phyloP scores from a whole-genome alignment of 2,888 invertebrate genomes.

The Oligia fasciuncula region DNA sequence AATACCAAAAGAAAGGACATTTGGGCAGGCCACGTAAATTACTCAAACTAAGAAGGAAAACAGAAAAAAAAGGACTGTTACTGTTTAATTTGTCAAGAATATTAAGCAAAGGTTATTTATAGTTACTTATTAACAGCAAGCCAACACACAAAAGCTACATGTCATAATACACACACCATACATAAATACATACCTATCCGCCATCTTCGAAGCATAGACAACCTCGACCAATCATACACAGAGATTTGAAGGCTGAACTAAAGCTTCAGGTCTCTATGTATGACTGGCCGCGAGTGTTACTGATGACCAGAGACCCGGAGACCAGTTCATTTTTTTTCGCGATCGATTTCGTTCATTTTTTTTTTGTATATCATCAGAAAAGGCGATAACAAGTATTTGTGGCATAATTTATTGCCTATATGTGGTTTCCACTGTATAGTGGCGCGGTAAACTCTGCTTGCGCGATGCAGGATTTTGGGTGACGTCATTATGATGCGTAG shows the following conservation, averaged over 20 bases:
- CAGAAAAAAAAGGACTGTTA: no score
- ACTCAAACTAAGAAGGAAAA: no score
- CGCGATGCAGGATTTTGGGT: no score
- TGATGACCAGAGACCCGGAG: not conserved
- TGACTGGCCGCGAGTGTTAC: conserved; percentile 29
- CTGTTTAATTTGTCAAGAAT: not conserved
- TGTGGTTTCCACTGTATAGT: no score
- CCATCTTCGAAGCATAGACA: conserved; percentile 11
- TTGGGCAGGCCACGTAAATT: no score
- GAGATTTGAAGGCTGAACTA: conserved; percentile 47
- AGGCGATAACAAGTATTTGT: no score
- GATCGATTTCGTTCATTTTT: no score
- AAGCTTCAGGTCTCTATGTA: conserved; percentile 55
- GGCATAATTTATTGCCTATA: no score
- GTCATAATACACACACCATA: conserved; percentile 11
- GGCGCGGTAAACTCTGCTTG: no score
- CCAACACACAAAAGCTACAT: conserved; percentile 8
- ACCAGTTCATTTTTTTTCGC: not conserved
- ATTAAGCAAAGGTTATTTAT: not conserved
- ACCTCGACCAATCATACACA: conserved; percentile 60
- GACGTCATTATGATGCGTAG: no score
- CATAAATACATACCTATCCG: conserved; percentile 45
- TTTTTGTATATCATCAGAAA: no score
- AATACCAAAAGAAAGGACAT: no score
- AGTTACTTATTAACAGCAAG: not conserved